Evolutionary conservation across 2,797 vertebrate species (phyloP).

Genomic region (Eospalax fontanierii): DNA sequence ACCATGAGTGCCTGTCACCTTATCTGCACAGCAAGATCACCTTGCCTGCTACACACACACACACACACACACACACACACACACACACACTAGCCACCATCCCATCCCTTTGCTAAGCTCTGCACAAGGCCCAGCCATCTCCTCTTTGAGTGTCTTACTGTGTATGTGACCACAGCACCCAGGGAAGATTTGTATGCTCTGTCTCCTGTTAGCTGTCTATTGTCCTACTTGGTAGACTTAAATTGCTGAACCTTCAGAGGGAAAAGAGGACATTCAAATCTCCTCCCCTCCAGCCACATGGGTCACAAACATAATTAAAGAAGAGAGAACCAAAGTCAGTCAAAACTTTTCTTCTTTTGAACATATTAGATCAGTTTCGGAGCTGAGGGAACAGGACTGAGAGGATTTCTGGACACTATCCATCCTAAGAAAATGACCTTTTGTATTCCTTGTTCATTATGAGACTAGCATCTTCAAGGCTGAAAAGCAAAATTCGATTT

Average conservation of each 20-base stretch:
- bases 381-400: not conserved
- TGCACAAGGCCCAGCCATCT: not conserved
- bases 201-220: not conserved
- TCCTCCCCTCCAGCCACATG: not conserved
- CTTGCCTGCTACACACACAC: not conserved
- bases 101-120: not conserved
- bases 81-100: not conserved
- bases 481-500: not conserved
- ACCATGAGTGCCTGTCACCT: not conserved
- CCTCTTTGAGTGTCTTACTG: not conserved
- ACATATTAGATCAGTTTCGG: not conserved
- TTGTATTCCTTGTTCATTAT: rapidly evolving
- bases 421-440: not conserved
- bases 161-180: too few relatives aligned
- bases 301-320: slow-evolving; percentile 29
- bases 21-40: not conserved
- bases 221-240: not conserved
- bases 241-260: not conserved
- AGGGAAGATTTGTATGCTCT: not conserved
- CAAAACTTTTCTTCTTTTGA: slow-evolving; percentile 1
- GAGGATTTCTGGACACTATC: not conserved
- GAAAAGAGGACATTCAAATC: not conserved
- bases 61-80: not conserved
- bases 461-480: not conserved
- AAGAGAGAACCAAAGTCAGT: not conserved